Conservation (phyloP, 2,113 vertebrate genomes). For the Himantopus leucocephalus region DNA sequence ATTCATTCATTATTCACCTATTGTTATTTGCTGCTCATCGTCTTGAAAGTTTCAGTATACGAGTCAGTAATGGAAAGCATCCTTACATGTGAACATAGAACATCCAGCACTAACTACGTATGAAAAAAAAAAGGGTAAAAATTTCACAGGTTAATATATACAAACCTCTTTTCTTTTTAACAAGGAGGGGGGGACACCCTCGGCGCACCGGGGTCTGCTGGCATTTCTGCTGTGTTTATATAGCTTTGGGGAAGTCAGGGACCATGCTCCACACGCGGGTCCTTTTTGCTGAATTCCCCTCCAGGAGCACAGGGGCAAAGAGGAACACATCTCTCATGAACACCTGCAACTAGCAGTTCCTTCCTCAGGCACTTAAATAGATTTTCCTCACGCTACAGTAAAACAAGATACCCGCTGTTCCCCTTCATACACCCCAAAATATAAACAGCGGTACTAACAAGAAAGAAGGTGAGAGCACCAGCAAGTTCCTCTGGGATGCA, state of each 20-base stretch:
- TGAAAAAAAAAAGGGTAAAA: neutral
- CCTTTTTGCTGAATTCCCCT: slow-evolving; percentile 72
- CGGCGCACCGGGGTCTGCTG: fast-evolving
- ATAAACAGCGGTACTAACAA: neutral
- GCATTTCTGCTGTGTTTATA: neutral
- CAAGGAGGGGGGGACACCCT: neutral
- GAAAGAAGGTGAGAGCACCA: neutral
- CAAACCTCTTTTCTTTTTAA: neutral
- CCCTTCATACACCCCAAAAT: slow-evolving; percentile 36
- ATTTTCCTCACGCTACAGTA: slow-evolving; percentile 17
- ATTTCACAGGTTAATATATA: neutral
- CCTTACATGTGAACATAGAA: neutral
- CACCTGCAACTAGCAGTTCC: slow-evolving; percentile 71
- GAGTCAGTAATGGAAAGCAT: neutral
- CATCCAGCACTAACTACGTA: neutral
- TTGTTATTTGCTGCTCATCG: neutral
- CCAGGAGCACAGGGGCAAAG: slow-evolving; percentile 51
- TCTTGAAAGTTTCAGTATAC: neutral
- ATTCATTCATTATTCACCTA: neutral
- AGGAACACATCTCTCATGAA: slow-evolving; percentile 64
- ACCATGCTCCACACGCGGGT: neutral
- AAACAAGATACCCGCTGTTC: slow-evolving; percentile 1
- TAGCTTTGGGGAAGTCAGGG: slow-evolving; percentile 63
- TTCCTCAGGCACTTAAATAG: slow-evolving; percentile 53
- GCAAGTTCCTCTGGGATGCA: neutral